Conservation (phyloP, 1,140 invertebrate genomes). For the Bombyx mandarina region DNA sequence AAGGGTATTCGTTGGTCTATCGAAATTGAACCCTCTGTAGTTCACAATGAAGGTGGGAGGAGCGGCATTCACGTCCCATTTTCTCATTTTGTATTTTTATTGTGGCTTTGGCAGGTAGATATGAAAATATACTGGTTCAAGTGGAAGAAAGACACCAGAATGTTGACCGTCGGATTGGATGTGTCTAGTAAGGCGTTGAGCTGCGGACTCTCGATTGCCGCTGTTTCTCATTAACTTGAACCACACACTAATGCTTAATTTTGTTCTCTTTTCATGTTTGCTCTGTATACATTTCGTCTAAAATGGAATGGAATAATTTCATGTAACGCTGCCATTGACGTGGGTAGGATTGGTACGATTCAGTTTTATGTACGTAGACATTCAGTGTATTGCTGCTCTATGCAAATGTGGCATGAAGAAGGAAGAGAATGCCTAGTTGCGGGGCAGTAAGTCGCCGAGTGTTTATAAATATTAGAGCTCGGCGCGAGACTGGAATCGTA, state of each 20-base stretch:
- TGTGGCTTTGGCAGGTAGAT: too few relatives aligned
- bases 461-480: constrained; percentile 22
- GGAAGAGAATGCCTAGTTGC: constrained; percentile 1
- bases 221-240: constrained; percentile 15
- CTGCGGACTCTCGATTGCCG: constrained; percentile 1
- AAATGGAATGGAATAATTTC: constrained; percentile 62
- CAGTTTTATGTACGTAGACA: constrained; percentile 23
- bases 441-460: constrained; percentile 36
- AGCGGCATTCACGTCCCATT: too few relatives aligned
- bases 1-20: too few relatives aligned
- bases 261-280: constrained; percentile 65
- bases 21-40: too few relatives aligned
- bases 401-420: constrained; percentile 25
- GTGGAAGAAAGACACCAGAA: too few relatives aligned
- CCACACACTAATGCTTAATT: constrained; percentile 47
- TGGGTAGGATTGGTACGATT: constrained; percentile 33
- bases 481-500: neutral
- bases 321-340: constrained; percentile 43
- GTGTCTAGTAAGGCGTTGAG: too few relatives aligned
- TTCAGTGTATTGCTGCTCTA: constrained; percentile 27
- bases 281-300: constrained; percentile 63
- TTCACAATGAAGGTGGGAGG: too few relatives aligned
- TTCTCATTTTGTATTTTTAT: too few relatives aligned
- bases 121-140: too few relatives aligned
- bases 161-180: constrained; percentile 13